phyloP scores from a whole-genome alignment of 2,797 vertebrate species.

The Eulemur coronatus region DNA sequence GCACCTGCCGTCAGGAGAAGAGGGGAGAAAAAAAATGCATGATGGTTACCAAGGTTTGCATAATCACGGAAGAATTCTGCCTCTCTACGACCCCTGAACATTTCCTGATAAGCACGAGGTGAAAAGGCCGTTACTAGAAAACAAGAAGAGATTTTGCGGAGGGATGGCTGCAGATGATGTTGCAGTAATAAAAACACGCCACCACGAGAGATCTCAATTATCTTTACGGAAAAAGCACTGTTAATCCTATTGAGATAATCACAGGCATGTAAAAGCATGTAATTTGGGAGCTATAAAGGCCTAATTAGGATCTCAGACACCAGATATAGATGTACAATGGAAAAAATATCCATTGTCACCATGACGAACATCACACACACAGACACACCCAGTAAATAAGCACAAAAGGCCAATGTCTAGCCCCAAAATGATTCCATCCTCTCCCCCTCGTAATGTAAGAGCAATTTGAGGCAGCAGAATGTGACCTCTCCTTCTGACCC shows the following conservation, averaged over 20 bases:
- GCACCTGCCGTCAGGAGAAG: constrained; percentile 87
- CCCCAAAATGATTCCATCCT: neutral
- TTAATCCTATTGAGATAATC: constrained; percentile 46
- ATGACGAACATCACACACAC: neutral
- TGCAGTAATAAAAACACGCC: constrained; percentile 14
- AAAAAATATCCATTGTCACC: neutral
- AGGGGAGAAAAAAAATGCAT: constrained; percentile 42
- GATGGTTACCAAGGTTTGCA: constrained; percentile 55
- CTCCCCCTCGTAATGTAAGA: rapidly evolving
- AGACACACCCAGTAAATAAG: neutral
- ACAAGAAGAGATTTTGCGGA: constrained; percentile 12
- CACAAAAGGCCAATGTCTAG: neutral
- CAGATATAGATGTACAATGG: neutral
- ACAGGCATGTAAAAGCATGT: constrained; percentile 35
- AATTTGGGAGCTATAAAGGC: constrained; percentile 13
- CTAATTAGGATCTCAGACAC: constrained; percentile 1
- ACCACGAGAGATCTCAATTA: neutral
- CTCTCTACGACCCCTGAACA: constrained; percentile 7
- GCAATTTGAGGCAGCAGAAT: neutral
- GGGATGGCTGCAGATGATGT: neutral
- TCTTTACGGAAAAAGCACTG: neutral
- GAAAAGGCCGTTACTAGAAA: constrained; percentile 49
- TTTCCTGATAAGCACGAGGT: neutral
- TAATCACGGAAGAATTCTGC: constrained; percentile 21
- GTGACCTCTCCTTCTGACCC: neutral